A percentile compares a stretch with the other conserved stretches of the same genome.
These are phyloP conservation scores for Eudasyphora cyanicolor DNA, from an alignment of 2,888 invertebrate genomes.

Conservation along the genomic window DNA sequence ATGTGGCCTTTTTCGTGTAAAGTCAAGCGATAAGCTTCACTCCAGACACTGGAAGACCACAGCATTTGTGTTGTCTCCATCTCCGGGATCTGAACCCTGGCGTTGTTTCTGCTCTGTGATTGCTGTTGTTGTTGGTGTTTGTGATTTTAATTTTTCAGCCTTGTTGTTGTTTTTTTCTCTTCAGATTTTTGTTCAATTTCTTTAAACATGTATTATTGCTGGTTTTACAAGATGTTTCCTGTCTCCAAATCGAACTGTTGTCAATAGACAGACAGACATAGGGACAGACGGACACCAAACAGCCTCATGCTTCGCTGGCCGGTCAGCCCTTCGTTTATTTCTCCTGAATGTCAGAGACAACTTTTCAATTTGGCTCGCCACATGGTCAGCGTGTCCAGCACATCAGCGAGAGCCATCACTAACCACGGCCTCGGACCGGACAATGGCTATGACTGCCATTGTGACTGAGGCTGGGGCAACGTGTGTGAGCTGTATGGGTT, in stretches of 20 bases:
- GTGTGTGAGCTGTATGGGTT: conserved; percentile 54
- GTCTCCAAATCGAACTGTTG: conserved; percentile 79
- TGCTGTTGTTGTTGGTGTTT: conserved; percentile 64
- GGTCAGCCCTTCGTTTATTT: conserved; percentile 47
- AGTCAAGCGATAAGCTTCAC: conserved; percentile 48
- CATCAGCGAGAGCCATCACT: neutral
- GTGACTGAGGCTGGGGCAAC: conserved; percentile 28
- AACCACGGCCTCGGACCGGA: neutral
- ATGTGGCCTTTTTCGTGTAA: conserved; percentile 57
- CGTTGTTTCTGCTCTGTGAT: no score
- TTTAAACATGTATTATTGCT: conserved; percentile 76
- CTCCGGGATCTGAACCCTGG: neutral
- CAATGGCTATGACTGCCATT: neutral
- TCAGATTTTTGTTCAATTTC: conserved; percentile 24
- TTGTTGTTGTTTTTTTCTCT: conserved; percentile 37
- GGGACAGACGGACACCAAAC: neutral
- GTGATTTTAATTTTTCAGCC: conserved; percentile 56
- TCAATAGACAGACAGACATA: conserved; percentile 72
- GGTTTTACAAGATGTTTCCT: conserved; percentile 80
- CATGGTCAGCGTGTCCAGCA: conserved; percentile 19
- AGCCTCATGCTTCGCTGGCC: conserved; percentile 24
- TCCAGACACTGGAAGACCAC: conserved; percentile 31
- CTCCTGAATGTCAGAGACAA: conserved; percentile 25
- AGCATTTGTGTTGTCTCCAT: conserved; percentile 1
- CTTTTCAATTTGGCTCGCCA: conserved; percentile 59